phyloP scores from a whole-genome alignment of 2,113 vertebrate genomes.

The Corynorhinus townsendii region DNA sequence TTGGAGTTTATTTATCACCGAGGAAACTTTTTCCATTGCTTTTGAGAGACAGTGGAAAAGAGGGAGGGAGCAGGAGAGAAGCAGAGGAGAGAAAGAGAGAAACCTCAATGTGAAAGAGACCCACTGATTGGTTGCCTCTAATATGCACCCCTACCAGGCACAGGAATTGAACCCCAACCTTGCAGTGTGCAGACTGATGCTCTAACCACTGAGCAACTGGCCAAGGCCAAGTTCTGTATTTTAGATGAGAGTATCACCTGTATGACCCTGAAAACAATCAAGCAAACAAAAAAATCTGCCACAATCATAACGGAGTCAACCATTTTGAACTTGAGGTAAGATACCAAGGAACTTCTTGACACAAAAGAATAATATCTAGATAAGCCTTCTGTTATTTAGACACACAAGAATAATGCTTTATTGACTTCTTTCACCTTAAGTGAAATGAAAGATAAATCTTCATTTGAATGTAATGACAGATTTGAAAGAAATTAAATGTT shows the following conservation, averaged over 20 bases:
- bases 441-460: not conserved
- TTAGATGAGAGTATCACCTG: not conserved
- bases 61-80: too few relatives aligned
- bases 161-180: accelerated
- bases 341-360: not conserved
- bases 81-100: too few relatives aligned
- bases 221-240: not conserved
- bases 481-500: not conserved
- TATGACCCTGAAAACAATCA: not conserved
- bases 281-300: not conserved
- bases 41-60: too few relatives aligned
- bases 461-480: not conserved
- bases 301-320: not conserved
- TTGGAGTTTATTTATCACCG: not conserved
- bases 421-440: not conserved
- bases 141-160: too few relatives aligned
- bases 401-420: not conserved
- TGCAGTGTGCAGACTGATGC: too few relatives aligned
- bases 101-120: too few relatives aligned
- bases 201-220: too few relatives aligned
- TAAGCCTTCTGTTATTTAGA: not conserved
- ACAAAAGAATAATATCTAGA: not conserved
- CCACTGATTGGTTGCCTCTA: too few relatives aligned
- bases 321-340: not conserved
- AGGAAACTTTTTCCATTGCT: too few relatives aligned